phyloP scores from a whole-genome alignment of 2,888 invertebrate genomes.

The Tipula confusa region DNA sequence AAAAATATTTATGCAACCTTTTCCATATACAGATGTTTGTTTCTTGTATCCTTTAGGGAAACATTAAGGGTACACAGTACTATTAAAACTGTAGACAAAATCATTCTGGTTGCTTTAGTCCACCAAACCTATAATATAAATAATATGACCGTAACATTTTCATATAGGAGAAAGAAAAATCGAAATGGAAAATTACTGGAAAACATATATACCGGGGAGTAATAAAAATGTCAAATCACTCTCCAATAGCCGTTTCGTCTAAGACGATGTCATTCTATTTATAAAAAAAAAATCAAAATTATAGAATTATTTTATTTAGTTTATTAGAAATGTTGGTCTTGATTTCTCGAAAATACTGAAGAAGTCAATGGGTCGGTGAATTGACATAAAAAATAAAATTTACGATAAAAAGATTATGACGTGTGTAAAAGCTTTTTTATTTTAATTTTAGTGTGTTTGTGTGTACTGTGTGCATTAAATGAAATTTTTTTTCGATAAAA shows the following conservation, averaged over 20 bases:
- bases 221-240: not conserved
- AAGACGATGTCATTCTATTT: not conserved
- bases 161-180: not conserved
- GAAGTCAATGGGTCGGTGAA: not conserved
- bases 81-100: not conserved
- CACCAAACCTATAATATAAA: not conserved
- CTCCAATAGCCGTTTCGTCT: not conserved
- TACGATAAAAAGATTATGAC: not conserved
- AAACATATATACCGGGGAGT: not conserved
- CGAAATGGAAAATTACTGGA: not conserved
- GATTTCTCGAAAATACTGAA: not conserved
- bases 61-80: not conserved
- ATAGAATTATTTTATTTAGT: not conserved
- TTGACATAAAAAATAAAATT: not conserved
- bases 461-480: not conserved
- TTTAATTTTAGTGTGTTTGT: not conserved
- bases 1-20: conserved; percentile 12
- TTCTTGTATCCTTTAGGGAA: not conserved
- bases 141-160: not conserved
- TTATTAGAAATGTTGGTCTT: not conserved
- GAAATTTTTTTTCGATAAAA: too few relatives aligned
- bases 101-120: not conserved
- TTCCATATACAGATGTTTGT: not conserved
- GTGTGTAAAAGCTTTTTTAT: too few relatives aligned
- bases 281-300: not conserved